A percentile compares a stretch with the other conserved stretches of the same genome.
phyloP scores from a whole-genome alignment of 2,797 vertebrate species.

The Australoheros facetus region DNA sequence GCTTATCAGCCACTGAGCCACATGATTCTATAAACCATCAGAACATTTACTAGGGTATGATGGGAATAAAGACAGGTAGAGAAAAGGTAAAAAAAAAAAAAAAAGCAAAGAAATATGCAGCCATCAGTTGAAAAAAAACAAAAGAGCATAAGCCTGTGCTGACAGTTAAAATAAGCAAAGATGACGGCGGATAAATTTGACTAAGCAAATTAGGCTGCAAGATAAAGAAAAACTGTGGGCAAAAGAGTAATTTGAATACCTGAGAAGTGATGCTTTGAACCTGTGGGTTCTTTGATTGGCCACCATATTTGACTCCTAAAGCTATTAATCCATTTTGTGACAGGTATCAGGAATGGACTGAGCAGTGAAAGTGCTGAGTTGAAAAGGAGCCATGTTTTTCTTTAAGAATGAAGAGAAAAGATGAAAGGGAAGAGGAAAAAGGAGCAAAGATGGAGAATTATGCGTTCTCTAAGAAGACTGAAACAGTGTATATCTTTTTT shows the following conservation, averaged over 20 bases:
- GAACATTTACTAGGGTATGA: slow-evolving; percentile 34
- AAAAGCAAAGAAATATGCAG: slow-evolving; percentile 31
- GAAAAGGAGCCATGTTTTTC: slow-evolving; percentile 24
- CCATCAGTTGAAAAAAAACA: background rate
- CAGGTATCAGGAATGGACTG: slow-evolving; percentile 11
- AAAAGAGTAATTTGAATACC: slow-evolving; percentile 46
- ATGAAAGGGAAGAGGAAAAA: slow-evolving; percentile 14
- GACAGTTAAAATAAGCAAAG: slow-evolving; percentile 15
- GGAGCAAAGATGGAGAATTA: background rate
- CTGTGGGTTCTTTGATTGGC: slow-evolving; percentile 23
- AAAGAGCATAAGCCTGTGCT: slow-evolving; percentile 9
- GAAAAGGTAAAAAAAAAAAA: slow-evolving; percentile 14
- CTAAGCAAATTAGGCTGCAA: slow-evolving; percentile 17
- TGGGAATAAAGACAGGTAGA: background rate
- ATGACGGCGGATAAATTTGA: slow-evolving; percentile 22
- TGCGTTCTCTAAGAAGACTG: background rate
- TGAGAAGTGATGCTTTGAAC: slow-evolving; percentile 28
- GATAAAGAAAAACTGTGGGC: slow-evolving; percentile 39
- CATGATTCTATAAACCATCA: slow-evolving; percentile 32
- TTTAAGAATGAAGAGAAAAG: slow-evolving; percentile 11
- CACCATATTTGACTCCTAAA: slow-evolving; percentile 31
- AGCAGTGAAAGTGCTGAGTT: slow-evolving; percentile 10
- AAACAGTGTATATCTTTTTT: background rate
- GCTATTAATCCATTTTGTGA: slow-evolving; percentile 26
- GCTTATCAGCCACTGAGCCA: slow-evolving; percentile 51